phyloP scores from a whole-genome alignment of 1,140 invertebrate genomes.

The Paramacrobiotus metropolitanus region DNA sequence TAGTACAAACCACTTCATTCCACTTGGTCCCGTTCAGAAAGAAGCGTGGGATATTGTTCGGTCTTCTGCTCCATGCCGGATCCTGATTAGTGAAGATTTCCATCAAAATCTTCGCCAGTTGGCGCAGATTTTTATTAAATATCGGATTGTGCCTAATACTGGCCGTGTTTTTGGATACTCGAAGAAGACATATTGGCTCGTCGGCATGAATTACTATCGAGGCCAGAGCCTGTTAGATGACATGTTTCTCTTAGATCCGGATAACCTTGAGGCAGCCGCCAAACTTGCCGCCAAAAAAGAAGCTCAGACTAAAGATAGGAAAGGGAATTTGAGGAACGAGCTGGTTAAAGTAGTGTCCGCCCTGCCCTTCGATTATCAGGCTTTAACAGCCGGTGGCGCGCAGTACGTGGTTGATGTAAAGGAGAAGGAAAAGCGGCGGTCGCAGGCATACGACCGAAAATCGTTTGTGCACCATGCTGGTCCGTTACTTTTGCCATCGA shows the following conservation, averaged over 20 bases:
- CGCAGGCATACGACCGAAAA: too few species aligned
- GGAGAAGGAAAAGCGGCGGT: too few species aligned
- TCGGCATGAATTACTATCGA: background rate
- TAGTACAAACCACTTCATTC: background rate
- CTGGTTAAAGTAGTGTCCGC: background rate
- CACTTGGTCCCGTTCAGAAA: background rate
- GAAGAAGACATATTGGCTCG: background rate
- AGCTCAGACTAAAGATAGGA: background rate
- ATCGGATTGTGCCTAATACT: background rate
- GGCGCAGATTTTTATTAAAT: background rate
- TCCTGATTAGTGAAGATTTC: conserved; percentile 1
- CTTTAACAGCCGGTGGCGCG: background rate
- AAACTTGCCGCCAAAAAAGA: background rate
- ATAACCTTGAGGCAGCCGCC: background rate
- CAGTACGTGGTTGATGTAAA: background rate
- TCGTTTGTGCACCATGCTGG: too few species aligned
- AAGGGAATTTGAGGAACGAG: background rate
- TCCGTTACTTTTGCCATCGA: too few species aligned
- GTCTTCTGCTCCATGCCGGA: background rate
- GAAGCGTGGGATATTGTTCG: background rate
- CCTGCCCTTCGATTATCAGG: background rate
- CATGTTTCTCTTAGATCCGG: background rate
- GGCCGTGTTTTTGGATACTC: background rate
- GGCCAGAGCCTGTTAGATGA: background rate
- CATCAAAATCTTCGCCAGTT: background rate